Evolutionary conservation across 37 sponge, comb jelly and placozoan species (phyloP), one percentile per base, ranked within the genome.

Genomic region (Petrosia ficiformis): DNA sequence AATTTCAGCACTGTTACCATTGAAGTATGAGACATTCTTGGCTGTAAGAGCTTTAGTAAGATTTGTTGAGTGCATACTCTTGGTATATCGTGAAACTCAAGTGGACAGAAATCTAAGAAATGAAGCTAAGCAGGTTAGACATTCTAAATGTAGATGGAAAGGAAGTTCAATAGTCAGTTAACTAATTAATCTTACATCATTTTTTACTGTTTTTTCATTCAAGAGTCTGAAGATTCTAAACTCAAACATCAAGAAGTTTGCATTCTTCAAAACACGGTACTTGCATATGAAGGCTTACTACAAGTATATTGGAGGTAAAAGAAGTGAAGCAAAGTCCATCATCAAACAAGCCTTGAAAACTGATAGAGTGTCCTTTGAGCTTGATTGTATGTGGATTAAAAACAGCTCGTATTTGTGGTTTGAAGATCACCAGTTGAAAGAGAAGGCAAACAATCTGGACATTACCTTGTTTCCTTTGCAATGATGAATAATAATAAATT

Each of bases 41-140:
- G 73, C 78, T 71, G 78, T 77, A 6, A 52, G 74, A 32, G 91
- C 73, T 26, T 44, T 84, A 16, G 26, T 52, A 2, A 61, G 91
- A 21, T 77, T 70, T 41, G 71, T 71, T 21, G 86, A 90, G 71
- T 85, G 86, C 44, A 73, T 28, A 4, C 66, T 90, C 1, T 65
- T 90, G 11, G 41, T 79, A 26, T 72, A 44, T 66, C 24, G 52
- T 0, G 36, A 52, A 6, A 8, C 32, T 34, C 1, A 2, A 66
- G 22, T 44, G 10, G 34, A 14, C 3, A 33, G 35, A 33, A 31
- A 57, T 10, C 30, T 34, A 44, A 65, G 38, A 26, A 65, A 42
- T 11, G 32, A 39, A 11, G 59, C 80, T 54, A 74, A 79, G 35
- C 10, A 42, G 44, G 80, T 86, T 39, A 71, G 77, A 35, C 26